Conservation (phyloP, 1,140 invertebrate species). For the Acromyrmex echinatior region DNA sequence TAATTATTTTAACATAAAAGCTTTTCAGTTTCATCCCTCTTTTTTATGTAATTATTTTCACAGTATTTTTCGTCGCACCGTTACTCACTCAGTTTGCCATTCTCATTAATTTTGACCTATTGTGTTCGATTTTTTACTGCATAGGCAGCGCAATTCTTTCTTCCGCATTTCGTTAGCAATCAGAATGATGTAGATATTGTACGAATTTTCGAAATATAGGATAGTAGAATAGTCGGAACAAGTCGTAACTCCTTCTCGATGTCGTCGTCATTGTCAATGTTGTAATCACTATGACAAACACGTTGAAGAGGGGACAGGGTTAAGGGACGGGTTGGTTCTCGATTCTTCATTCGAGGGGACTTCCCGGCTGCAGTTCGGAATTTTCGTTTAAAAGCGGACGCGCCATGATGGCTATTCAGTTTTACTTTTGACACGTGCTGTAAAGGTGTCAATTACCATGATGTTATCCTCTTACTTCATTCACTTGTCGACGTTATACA, state of each 20-base stretch:
- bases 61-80: neutral
- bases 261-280: neutral
- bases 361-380: conserved; percentile 64
- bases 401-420: conserved; percentile 63
- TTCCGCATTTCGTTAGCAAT: neutral
- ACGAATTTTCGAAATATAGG: conserved; percentile 12
- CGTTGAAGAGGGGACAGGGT: conserved; percentile 53
- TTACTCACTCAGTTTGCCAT: neutral
- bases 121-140: conserved; percentile 31
- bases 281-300: neutral
- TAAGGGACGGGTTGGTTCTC: conserved; percentile 50
- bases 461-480: neutral
- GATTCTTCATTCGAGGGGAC: conserved; percentile 59
- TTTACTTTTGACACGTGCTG: conserved; percentile 60
- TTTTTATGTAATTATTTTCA: neutral
- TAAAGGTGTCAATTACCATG: conserved; percentile 46
- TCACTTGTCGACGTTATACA: neutral
- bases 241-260: neutral
- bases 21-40: neutral
- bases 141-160: neutral
- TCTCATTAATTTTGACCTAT: conserved; percentile 27
- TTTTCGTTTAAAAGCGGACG: conserved; percentile 77
- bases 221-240: too few species aligned
- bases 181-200: neutral
- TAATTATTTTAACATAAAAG: neutral